A percentile compares a stretch with the other conserved stretches of the same genome.
These are phyloP conservation scores for Muricea muricata DNA, from an alignment of 92 coral and sea anemone genomes.

Conservation along the genomic window DNA sequence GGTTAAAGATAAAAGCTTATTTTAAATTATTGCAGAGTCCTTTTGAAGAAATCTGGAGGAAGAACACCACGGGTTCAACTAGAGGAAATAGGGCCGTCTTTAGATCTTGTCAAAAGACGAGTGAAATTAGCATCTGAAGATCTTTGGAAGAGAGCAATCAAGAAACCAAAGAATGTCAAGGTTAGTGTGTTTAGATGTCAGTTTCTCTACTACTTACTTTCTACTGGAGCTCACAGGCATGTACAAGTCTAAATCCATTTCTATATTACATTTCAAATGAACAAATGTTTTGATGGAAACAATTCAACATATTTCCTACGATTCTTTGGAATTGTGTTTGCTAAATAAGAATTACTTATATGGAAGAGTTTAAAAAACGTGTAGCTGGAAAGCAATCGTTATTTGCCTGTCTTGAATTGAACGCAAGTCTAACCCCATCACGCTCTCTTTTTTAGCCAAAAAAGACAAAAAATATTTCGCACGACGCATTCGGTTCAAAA, in stretches of 20 bases:
- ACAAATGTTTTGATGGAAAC: too few species aligned
- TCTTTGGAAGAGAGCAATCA: constrained; percentile 85
- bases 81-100: constrained; percentile 94
- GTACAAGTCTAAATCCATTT: too few species aligned
- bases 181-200: constrained; percentile 26
- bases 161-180: constrained; percentile 85
- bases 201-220: too few species aligned
- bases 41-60: constrained; percentile 91
- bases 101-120: constrained; percentile 82
- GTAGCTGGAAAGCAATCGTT: too few species aligned
- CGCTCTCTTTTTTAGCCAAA: constrained; percentile 67
- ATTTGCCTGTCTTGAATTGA: too few species aligned
- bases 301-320: too few species aligned
- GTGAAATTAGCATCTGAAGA: constrained; percentile 93
- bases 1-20: background rate
- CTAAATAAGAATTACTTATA: too few species aligned
- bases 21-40: constrained; percentile 54
- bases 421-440: background rate
- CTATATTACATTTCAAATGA: too few species aligned
- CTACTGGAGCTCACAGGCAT: too few species aligned
- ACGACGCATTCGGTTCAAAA: constrained; percentile 90
- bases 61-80: constrained; percentile 92
- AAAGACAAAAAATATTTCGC: constrained; percentile 85
- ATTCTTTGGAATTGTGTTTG: too few species aligned
- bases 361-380: background rate